Evolutionary conservation across 2,797 vertebrate genomes (phyloP).

Genomic region (Squalus acanthias): DNA sequence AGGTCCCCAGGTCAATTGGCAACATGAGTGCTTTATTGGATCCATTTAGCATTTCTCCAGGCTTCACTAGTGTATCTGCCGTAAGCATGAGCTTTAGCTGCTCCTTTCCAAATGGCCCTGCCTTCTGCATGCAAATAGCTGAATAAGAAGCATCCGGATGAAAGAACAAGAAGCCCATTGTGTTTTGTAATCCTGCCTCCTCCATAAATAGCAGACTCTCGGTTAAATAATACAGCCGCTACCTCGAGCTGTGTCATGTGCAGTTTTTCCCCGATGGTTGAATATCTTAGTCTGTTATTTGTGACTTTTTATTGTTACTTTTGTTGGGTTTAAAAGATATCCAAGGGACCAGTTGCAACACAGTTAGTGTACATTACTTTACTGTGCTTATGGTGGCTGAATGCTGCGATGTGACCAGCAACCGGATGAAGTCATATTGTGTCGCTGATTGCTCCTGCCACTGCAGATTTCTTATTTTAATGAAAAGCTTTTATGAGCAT

Average conservation of each 20-base stretch:
- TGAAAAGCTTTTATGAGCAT: background rate
- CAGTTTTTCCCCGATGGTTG: background rate
- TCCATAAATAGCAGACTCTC: background rate
- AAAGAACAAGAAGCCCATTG: background rate
- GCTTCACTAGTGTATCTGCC: slow-evolving; percentile 25
- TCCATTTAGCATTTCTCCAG: slow-evolving; percentile 25
- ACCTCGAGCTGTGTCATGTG: background rate
- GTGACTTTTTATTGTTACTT: background rate
- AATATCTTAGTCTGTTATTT: background rate
- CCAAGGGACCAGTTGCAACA: background rate
- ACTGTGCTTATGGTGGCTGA: background rate
- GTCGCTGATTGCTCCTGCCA: background rate
- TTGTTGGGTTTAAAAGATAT: background rate
- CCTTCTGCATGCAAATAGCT: slow-evolving; percentile 35
- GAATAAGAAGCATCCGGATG: slow-evolving; percentile 6
- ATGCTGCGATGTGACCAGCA: background rate
- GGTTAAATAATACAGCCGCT: background rate
- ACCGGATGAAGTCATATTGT: background rate
- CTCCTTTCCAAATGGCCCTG: background rate
- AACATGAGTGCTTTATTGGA: slow-evolving; percentile 33
- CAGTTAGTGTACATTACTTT: background rate
- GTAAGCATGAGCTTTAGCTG: slow-evolving; percentile 25
- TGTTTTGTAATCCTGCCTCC: background rate
- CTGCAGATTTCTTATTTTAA: background rate
- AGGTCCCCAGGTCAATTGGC: slow-evolving; percentile 30